These are phyloP conservation scores for Epirrhoe alternata DNA, from an alignment of 2,888 invertebrate species.

Conservation along the genomic window DNA sequence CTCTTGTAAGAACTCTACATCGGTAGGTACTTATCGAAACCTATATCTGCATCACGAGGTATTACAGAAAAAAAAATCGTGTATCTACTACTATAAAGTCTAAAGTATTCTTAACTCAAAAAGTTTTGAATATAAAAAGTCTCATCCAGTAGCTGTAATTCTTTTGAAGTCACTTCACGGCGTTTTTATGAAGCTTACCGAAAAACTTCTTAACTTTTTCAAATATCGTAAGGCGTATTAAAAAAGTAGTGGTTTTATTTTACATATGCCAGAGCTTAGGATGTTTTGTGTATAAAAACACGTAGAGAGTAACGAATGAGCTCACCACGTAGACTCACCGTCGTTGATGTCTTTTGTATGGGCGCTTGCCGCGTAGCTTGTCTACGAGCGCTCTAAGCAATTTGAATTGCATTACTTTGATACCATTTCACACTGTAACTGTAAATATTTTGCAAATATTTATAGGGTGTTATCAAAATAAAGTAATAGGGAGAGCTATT, in stretches of 20 bases:
- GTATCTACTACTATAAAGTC: too few species aligned
- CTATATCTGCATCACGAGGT: too few species aligned
- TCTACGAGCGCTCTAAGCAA: slow-evolving; percentile 27
- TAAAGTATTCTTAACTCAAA: too few species aligned
- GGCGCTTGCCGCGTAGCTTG: slow-evolving; percentile 34
- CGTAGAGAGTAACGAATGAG: slow-evolving; percentile 27
- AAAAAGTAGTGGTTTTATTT: slow-evolving; percentile 73
- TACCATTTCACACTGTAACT: too few species aligned
- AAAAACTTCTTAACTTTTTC: slow-evolving; percentile 68
- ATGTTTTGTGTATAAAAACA: slow-evolving; percentile 48
- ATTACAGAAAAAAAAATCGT: too few species aligned
- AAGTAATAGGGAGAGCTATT: too few species aligned
- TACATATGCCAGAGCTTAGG: slow-evolving; percentile 61
- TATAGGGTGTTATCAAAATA: too few species aligned
- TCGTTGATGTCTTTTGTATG: slow-evolving; percentile 78
- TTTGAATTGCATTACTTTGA: neutral
- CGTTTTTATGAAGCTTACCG: slow-evolving; percentile 57
- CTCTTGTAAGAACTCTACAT: too few species aligned
- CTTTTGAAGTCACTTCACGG: slow-evolving; percentile 54
- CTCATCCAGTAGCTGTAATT: slow-evolving; percentile 30
- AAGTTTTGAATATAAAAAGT: neutral
- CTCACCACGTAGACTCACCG: slow-evolving; percentile 36
- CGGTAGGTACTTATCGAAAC: too few species aligned
- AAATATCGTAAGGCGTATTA: slow-evolving; percentile 66
- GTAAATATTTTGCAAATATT: too few species aligned